Base-by-base conservation (phyloP, 1,140 invertebrate genomes). In the Steinernema feltiae region DNA sequence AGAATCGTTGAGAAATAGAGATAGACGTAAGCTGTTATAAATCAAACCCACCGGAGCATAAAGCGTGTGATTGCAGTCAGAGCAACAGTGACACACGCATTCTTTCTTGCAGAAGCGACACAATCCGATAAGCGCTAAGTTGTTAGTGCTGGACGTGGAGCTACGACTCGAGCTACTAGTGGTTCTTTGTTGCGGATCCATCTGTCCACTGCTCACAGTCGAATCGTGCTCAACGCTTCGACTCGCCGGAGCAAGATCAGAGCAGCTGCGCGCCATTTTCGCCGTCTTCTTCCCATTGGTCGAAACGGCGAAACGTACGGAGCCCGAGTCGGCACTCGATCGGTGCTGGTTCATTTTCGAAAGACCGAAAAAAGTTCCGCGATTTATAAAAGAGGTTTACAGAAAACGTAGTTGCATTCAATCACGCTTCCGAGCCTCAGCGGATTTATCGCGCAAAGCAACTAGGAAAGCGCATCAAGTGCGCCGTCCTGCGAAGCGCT, bases 41-140 rank as follows among this genome's bases (percentile, higher is more conserved):
- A 63, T 63, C 53, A 63, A 63, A 63, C 53, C 24, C 24, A 63
- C 53, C 53, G 53, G 53, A 63, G 53, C 53, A 27, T 63, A 63
- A 63, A 63, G 53, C 53, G 53, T 63, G 53, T 63, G 53, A 63
- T 63, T 63, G 53, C 53, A 63, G 15, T 63, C 53, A 63, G 53
- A 63, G 24, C 53, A 63, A 27, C 53, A 63, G 7, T 63, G 53
- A 27, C 53, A 63, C 53, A 63, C 15, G 53, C 53, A 63, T 63
- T 63, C 12, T 27, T 27, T 15, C 24, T 63, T 63, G 53, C 53
- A 63, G 53, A 63, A 63, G 15, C 53, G 53, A 21, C 53, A 63
- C 53, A 63, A 27, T 12, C 53, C 53, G 24, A 63, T 63, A 21
- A 63, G 53, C 53, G 53, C 53, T 3, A 63, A 27, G 53, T 63